phyloP scores from a whole-genome alignment of 1,140 invertebrate genomes.

The Drosophila sp. region DNA sequence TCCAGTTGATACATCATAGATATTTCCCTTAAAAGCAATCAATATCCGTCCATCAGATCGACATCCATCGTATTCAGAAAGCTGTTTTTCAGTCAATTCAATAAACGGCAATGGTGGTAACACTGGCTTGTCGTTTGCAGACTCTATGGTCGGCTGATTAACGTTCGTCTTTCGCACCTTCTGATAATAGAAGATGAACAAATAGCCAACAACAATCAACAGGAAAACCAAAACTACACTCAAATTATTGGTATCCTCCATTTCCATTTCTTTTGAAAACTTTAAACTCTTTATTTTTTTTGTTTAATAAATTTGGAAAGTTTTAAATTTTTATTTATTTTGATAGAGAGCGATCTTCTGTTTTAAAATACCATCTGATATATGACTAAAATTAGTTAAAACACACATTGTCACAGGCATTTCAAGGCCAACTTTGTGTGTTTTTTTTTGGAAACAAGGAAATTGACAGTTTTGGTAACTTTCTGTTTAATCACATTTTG shows the following conservation, averaged over 20 bases:
- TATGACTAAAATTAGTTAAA: neutral
- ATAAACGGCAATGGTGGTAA: conserved; percentile 19
- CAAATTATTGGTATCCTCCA: neutral
- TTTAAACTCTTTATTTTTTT: neutral
- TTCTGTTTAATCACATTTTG: conserved; percentile 3
- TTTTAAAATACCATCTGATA: neutral
- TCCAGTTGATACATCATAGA: conserved; percentile 58
- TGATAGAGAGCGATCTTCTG: neutral
- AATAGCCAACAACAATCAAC: conserved; percentile 8
- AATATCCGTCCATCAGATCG: conserved; percentile 55
- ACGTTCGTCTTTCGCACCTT: neutral
- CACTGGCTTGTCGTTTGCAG: neutral
- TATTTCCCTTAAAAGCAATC: conserved; percentile 44
- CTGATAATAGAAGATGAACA: neutral
- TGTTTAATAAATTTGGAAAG: neutral
- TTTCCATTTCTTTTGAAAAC: neutral
- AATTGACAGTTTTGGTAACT: conserved; percentile 9
- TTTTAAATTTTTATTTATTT: neutral
- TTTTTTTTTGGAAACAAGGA: neutral
- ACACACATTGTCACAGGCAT: neutral
- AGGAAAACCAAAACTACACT: neutral
- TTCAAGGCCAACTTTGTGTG: conserved; percentile 15
- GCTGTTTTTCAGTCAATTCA: neutral
- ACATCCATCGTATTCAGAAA: conserved; percentile 33
- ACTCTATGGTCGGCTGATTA: neutral